Conservation (phyloP, 2,888 invertebrate genomes). For the Platycnemis pennipes region DNA sequence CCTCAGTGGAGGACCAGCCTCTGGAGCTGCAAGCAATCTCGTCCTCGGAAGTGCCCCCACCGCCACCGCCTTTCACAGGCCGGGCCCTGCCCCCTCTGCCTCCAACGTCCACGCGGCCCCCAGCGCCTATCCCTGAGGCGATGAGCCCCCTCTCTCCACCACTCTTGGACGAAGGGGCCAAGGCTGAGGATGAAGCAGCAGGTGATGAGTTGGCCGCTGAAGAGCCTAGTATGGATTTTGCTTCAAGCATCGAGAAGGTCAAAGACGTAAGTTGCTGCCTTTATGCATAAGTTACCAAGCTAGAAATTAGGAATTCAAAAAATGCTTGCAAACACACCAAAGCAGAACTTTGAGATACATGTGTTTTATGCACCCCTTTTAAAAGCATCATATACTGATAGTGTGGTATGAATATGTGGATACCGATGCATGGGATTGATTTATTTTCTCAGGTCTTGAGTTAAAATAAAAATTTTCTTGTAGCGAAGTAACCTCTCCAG, state of each 20-base stretch:
- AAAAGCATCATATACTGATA: no score
- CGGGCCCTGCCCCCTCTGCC: slow-evolving; percentile 87
- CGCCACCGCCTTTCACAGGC: slow-evolving; percentile 81
- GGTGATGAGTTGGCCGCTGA: slow-evolving; percentile 77
- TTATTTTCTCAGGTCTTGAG: no score
- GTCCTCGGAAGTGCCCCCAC: slow-evolving; percentile 67
- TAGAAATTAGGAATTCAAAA: no score
- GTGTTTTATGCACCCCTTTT: no score
- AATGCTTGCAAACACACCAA: no score
- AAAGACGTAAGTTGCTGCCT: slow-evolving; percentile 92
- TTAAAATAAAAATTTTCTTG: no score
- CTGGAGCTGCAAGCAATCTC: slow-evolving; percentile 74
- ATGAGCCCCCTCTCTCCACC: slow-evolving; percentile 84
- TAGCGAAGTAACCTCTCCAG: no score
- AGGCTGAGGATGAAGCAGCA: slow-evolving; percentile 78
- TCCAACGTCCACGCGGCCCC: slow-evolving; percentile 75
- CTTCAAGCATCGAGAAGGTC: slow-evolving; percentile 94
- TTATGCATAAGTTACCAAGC: no score
- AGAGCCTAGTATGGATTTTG: slow-evolving; percentile 88
- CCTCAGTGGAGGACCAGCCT: slow-evolving; percentile 76
- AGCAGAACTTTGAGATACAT: no score
- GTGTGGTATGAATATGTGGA: no score
- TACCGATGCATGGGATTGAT: no score
- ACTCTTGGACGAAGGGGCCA: background rate
- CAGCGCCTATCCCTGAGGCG: slow-evolving; percentile 78